These are phyloP conservation scores for Patella ulyssiponensis DNA, from an alignment of 2,888 invertebrate genomes.

Conservation along the genomic window DNA sequence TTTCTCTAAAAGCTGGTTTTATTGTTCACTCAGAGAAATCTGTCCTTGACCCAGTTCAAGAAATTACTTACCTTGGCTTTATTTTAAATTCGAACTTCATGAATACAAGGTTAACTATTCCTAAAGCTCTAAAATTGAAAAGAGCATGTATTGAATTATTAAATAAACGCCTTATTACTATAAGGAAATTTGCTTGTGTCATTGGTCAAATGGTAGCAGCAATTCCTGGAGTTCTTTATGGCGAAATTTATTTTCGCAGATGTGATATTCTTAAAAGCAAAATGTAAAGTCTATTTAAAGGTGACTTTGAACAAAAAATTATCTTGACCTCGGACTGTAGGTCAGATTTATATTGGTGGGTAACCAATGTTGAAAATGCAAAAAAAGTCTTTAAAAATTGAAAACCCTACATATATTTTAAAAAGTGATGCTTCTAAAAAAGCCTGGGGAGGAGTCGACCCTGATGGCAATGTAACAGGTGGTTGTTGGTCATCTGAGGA, in stretches of 20 bases:
- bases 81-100: slow-evolving; percentile 11
- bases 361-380: neutral
- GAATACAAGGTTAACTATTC: slow-evolving; percentile 37
- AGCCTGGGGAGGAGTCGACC: slow-evolving; percentile 5
- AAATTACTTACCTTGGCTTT: slow-evolving; percentile 15
- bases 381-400: neutral
- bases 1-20: slow-evolving; percentile 8
- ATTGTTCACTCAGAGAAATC: slow-evolving; percentile 18
- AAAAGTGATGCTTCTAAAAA: slow-evolving; percentile 1
- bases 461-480: neutral
- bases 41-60: slow-evolving; percentile 3
- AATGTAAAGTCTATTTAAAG: neutral
- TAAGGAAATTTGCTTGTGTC: neutral
- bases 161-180: neutral
- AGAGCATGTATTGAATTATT: neutral
- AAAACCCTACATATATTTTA: neutral
- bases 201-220: neutral
- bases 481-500: neutral
- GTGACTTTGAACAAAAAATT: neutral
- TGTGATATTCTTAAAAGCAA: neutral
- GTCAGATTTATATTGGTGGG: neutral
- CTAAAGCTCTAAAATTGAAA: slow-evolving; percentile 20
- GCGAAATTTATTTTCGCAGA: neutral
- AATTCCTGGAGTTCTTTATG: neutral
- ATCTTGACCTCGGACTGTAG: neutral